These are phyloP conservation scores for Thalassophryne amazonica DNA, from an alignment of 2,797 vertebrate genomes.

Conservation along the genomic window DNA sequence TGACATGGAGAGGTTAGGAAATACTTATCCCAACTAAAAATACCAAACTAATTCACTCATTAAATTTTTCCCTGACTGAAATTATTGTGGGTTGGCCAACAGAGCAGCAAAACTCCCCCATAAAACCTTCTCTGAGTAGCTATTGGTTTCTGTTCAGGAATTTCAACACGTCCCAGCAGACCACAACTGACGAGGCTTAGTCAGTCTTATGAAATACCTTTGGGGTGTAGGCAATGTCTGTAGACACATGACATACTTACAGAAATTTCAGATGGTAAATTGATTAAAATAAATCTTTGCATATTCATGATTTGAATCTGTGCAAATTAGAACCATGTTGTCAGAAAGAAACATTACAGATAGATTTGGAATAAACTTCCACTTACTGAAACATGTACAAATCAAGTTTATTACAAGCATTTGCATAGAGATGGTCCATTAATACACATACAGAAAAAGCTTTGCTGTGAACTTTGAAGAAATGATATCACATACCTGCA, in stretches of 20 bases:
- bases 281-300: no score
- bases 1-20: neutral
- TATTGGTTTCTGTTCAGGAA: slow-evolving; percentile 70
- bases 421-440: neutral
- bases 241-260: slow-evolving; percentile 15
- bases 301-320: no score
- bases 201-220: slow-evolving; percentile 66
- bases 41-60: neutral
- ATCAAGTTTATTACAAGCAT: no score
- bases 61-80: slow-evolving; percentile 3
- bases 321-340: no score
- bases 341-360: no score
- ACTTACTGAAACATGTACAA: no score
- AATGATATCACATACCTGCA: slow-evolving; percentile 68
- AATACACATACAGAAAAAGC: neutral
- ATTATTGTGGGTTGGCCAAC: slow-evolving; percentile 7
- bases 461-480: no score
- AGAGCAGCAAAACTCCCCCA: slow-evolving; percentile 10
- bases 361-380: no score
- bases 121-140: slow-evolving; percentile 44
- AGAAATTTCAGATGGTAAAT: no score
- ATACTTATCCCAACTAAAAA: neutral
- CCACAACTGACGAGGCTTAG: slow-evolving; percentile 65
- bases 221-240: slow-evolving; percentile 48
- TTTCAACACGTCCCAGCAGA: slow-evolving; percentile 72